Percentiles rank a stretch among this genome's conserved stretches.
Conservation (phyloP, 2,113 vertebrate genomes). For the Artemisiospiza belli region DNA sequence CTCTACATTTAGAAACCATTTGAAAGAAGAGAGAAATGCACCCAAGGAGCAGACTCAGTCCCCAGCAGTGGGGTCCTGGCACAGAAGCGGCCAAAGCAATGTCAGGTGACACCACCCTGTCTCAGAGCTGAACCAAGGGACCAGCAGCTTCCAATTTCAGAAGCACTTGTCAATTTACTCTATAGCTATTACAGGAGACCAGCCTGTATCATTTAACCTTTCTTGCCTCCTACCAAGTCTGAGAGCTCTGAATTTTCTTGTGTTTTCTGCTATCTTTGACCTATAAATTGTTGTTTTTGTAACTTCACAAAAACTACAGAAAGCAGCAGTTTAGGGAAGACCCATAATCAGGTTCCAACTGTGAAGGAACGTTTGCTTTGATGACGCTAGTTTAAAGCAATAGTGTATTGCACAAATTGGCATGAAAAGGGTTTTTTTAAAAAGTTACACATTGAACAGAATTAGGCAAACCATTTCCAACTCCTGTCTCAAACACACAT, state of each 20-base stretch:
- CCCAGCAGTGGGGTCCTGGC: neutral
- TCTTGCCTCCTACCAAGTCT: neutral
- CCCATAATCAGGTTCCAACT: neutral
- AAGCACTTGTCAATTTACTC: neutral
- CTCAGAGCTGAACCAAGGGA: neutral
- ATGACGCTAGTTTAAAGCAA: neutral
- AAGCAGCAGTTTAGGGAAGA: neutral
- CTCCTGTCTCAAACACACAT: neutral
- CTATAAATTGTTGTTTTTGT: neutral
- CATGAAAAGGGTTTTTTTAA: rapidly evolving
- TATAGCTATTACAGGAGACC: neutral
- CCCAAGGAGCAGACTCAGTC: neutral
- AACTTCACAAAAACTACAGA: neutral
- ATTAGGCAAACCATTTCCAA: neutral
- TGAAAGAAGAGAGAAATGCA: neutral
- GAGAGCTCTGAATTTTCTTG: neutral
- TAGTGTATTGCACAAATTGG: neutral
- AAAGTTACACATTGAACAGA: neutral
- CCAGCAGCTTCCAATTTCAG: neutral
- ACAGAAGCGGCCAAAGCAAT: neutral
- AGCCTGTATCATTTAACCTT: neutral
- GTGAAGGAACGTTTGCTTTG: neutral
- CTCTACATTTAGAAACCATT: neutral
- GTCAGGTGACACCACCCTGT: neutral
- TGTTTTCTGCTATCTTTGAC: neutral